These are phyloP conservation scores for Desmophyllum pertusum DNA, from an alignment of 92 coral and sea anemone species.

Conservation along the genomic window DNA sequence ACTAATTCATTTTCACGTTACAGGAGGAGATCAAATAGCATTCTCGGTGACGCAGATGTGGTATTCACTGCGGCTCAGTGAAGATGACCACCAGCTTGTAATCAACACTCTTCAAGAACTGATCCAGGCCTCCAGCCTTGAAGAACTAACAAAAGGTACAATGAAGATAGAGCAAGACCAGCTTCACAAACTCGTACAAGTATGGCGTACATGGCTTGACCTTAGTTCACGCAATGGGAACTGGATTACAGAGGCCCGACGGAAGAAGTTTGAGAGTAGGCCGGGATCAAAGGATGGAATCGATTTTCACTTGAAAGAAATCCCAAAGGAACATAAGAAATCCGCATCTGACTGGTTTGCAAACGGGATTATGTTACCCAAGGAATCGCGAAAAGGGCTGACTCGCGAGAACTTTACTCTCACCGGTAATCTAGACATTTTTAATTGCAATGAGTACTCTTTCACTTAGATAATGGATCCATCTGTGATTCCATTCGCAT, in stretches of 20 bases:
- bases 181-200: slow-evolving; percentile 35
- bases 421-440: slow-evolving; percentile 39
- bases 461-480: slow-evolving; percentile 31
- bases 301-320: slow-evolving; percentile 31
- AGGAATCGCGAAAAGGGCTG: slow-evolving; percentile 17
- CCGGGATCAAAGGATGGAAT: slow-evolving; percentile 25
- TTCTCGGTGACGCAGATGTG: slow-evolving; percentile 73
- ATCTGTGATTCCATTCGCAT: slow-evolving; percentile 48
- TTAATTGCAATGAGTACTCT: slow-evolving; percentile 2
- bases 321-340: slow-evolving; percentile 57
- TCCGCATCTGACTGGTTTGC: slow-evolving; percentile 68
- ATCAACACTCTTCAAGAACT: slow-evolving; percentile 51
- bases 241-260: slow-evolving; percentile 55
- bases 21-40: slow-evolving; percentile 48
- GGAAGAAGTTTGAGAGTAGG: slow-evolving; percentile 3
- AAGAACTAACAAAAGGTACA: slow-evolving; percentile 58
- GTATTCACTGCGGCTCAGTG: slow-evolving; percentile 72
- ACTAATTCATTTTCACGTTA: neutral
- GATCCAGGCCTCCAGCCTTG: slow-evolving; percentile 31
- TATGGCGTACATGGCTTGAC: slow-evolving; percentile 73
- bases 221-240: slow-evolving; percentile 28
- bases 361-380: slow-evolving; percentile 56
- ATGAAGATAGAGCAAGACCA: slow-evolving; percentile 53
- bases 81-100: slow-evolving; percentile 41
- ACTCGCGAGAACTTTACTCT: slow-evolving; percentile 69